phyloP scores from a whole-genome alignment of 2,113 vertebrate species.

The Phaetusa simplex region DNA sequence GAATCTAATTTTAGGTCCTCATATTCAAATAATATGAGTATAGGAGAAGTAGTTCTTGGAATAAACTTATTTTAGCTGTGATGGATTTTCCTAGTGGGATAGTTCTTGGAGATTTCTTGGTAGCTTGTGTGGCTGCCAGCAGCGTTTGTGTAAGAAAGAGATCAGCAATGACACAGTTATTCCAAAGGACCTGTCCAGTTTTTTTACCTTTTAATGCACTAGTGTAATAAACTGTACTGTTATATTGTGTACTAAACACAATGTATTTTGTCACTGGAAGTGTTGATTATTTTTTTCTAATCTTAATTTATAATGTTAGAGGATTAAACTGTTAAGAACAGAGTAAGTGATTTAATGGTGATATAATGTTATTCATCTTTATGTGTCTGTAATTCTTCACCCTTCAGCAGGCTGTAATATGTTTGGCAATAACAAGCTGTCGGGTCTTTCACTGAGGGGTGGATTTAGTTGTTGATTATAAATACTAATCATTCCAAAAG shows the following conservation, averaged over 20 bases:
- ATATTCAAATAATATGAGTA: background rate
- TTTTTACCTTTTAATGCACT: constrained; percentile 25
- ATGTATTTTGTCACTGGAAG: background rate
- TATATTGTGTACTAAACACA: background rate
- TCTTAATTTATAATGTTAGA: constrained; percentile 44
- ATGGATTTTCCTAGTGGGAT: background rate
- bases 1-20: background rate
- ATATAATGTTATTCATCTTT: background rate
- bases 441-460: background rate
- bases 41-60: background rate
- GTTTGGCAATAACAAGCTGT: constrained; percentile 32
- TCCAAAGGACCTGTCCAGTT: background rate
- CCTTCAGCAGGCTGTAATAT: background rate
- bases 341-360: constrained; percentile 2
- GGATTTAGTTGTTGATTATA: constrained; percentile 38
- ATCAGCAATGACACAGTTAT: background rate
- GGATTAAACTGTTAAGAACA: background rate
- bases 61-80: background rate
- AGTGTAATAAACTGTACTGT: constrained; percentile 8
- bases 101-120: background rate
- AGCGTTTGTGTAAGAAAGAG: background rate
- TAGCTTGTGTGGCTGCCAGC: background rate
- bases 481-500: constrained; percentile 55
- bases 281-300: constrained; percentile 1
- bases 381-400: background rate